Percentiles rank a stretch among this genome's conserved stretches.
phyloP scores from a whole-genome alignment of 2,797 vertebrate genomes.

The Mus caroli region DNA sequence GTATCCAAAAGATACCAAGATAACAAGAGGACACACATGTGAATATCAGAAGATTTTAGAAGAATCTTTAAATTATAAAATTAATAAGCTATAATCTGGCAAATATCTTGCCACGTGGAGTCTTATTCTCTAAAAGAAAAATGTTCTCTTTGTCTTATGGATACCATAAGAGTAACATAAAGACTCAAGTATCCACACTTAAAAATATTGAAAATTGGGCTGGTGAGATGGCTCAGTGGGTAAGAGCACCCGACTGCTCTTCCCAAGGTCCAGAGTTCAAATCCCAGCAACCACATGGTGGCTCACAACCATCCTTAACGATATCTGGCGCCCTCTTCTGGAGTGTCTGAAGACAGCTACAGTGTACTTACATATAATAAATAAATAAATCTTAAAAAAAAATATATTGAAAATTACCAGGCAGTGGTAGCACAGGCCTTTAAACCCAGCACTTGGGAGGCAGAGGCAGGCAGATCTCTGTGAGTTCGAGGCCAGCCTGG shows the following conservation, averaged over 20 bases:
- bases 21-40: not conserved
- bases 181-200: not conserved
- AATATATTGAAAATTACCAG: not conserved
- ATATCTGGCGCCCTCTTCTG: no score
- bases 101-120: conserved; percentile 43
- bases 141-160: not conserved
- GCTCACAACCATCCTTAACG: no score
- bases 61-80: conserved; percentile 1
- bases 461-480: not conserved
- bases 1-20: conserved; percentile 1
- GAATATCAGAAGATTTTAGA: not conserved
- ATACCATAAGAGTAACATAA: not conserved
- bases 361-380: no score
- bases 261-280: no score
- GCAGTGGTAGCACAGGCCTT: not conserved
- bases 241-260: no score
- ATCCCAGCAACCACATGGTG: no score
- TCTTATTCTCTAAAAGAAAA: conserved; percentile 16
- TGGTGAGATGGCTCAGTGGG: no score
- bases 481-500: not conserved
- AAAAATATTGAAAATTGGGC: not conserved
- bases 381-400: no score
- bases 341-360: no score
- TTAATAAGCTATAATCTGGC: not conserved
- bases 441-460: not conserved